A percentile compares a stretch with the other conserved stretches of the same genome.
Evolutionary conservation across 1,140 invertebrate genomes (phyloP).

Genomic region (Ectropis grisescens): DNA sequence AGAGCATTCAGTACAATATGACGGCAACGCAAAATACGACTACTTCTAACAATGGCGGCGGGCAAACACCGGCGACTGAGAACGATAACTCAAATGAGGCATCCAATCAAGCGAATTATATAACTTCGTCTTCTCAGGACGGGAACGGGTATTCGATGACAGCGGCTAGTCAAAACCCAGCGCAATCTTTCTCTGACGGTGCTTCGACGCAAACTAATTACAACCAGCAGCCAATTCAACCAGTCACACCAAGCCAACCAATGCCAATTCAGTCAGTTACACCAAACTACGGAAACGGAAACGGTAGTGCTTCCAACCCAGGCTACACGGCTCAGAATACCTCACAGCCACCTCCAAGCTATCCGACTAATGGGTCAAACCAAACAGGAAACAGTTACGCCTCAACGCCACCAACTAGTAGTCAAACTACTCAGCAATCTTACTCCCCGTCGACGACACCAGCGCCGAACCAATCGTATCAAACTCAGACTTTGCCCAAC

Average conservation of each 20-base stretch:
- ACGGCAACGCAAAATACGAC: conserved; percentile 26
- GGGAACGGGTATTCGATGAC: conserved; percentile 27
- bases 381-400: conserved; percentile 25
- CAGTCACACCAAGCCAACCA: conserved; percentile 24
- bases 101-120: conserved; percentile 46
- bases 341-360: conserved; percentile 28
- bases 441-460: conserved; percentile 52
- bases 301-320: conserved; percentile 25
- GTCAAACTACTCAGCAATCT: conserved; percentile 34
- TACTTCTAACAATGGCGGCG: conserved; percentile 31
- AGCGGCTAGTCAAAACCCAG: conserved; percentile 11
- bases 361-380: conserved; percentile 32
- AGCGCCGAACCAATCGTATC: conserved; percentile 42
- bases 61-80: conserved; percentile 27
- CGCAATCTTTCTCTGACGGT: conserved; percentile 37
- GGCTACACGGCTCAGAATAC: conserved; percentile 31
- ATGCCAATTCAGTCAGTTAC: no score
- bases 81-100: conserved; percentile 36
- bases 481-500: conserved; percentile 25
- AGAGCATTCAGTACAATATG: conserved; percentile 43
- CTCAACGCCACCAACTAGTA: conserved; percentile 14
- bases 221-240: conserved; percentile 28
- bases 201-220: conserved; percentile 26
- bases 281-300: conserved; percentile 37
- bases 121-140: conserved; percentile 47